These are phyloP conservation scores for Dasysyrphus albostriatus DNA, from an alignment of 2,888 invertebrate species.

Conservation along the genomic window DNA sequence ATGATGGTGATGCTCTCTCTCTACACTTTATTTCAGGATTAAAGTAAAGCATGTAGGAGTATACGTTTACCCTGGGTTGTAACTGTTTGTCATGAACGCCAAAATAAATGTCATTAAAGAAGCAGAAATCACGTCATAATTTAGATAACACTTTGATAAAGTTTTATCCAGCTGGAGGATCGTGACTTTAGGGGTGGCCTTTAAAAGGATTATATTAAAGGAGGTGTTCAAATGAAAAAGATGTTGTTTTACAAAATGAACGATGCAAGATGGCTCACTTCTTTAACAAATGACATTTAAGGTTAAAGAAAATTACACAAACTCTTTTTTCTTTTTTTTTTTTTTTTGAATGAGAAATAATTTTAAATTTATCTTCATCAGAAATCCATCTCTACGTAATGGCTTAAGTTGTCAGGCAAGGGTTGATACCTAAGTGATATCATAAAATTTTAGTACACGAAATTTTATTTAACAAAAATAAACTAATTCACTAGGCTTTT, in stretches of 20 bases:
- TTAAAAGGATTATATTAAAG: conserved; percentile 11
- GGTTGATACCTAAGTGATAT: not conserved
- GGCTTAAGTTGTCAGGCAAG: not conserved
- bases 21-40: conserved; percentile 13
- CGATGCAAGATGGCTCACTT: not conserved
- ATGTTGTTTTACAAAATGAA: conserved; percentile 1
- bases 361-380: not conserved
- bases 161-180: conserved; percentile 36
- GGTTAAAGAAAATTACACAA: not conserved
- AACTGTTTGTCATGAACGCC: conserved; percentile 35
- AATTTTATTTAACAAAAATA: no score
- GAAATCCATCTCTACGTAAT: not conserved
- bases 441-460: no score
- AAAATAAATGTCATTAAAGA: conserved; percentile 57
- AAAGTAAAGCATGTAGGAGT: conserved; percentile 20
- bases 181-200: conserved; percentile 25
- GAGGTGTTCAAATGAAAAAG: conserved; percentile 19
- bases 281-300: not conserved
- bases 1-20: not conserved
- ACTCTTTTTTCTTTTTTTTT: not conserved
- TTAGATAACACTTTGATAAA: conserved; percentile 47
- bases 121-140: conserved; percentile 50
- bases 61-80: conserved; percentile 25
- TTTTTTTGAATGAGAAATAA: not conserved
- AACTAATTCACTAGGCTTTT: no score